Percentiles rank a stretch among this genome's conserved stretches.
phyloP scores from a whole-genome alignment of 2,797 vertebrate species.

The Hemibagrus guttatus region DNA sequence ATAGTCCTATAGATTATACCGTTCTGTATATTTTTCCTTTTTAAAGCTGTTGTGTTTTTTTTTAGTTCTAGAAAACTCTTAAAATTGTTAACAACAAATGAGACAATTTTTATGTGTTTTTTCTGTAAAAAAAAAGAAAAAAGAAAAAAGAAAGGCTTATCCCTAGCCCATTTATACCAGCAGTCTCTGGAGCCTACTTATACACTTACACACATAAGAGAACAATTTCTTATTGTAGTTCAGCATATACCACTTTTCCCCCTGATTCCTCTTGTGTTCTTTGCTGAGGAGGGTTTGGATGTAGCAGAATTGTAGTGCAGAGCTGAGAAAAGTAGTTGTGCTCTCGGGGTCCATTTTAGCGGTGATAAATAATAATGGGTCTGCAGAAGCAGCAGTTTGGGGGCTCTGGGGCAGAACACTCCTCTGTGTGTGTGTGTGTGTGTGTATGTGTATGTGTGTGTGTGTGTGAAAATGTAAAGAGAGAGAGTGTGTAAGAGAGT shows the following conservation, averaged over 20 bases:
- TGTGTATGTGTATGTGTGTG: conserved; percentile 10
- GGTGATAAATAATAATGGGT: conserved; percentile 43
- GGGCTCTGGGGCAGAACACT: conserved; percentile 34
- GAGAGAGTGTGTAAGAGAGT: background rate
- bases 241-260: background rate
- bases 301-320: conserved; percentile 23
- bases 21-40: background rate
- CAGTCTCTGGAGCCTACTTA: background rate
- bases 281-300: background rate
- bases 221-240: background rate
- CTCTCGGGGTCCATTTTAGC: conserved; percentile 32
- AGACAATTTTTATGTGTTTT: background rate
- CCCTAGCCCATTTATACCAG: background rate
- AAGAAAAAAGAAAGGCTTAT: background rate
- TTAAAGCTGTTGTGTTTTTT: background rate
- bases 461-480: conserved; percentile 7
- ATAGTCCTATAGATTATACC: background rate
- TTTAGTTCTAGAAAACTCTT: background rate
- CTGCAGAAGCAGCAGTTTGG: conserved; percentile 47
- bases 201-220: background rate
- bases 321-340: conserved; percentile 13
- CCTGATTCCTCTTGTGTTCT: background rate
- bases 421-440: conserved; percentile 4
- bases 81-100: background rate
- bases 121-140: background rate